Percentiles rank a stretch among this genome's conserved stretches.
Evolutionary conservation across 2,113 vertebrate species (phyloP).

Genomic region (Anolis sagrei): DNA sequence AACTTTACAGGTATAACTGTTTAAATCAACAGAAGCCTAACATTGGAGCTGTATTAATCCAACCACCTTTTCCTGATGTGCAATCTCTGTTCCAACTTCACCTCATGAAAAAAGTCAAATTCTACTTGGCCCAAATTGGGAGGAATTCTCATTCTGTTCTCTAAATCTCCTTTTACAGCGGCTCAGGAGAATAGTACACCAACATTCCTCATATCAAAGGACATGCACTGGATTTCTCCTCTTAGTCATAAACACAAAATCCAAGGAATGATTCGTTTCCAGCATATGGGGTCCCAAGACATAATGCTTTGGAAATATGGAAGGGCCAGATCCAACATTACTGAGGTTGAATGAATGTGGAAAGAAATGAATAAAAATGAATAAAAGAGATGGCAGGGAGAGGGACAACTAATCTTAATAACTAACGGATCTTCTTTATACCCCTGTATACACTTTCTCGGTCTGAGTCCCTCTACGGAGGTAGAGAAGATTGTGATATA

Average conservation of each 20-base stretch:
- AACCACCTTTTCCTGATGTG: neutral
- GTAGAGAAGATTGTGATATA: too few species aligned
- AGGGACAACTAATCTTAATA: neutral
- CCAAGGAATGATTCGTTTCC: neutral
- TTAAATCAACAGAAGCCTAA: neutral
- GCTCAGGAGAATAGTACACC: neutral
- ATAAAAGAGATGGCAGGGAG: neutral
- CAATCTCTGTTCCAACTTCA: conserved; percentile 56
- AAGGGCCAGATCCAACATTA: neutral
- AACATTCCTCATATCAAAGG: neutral
- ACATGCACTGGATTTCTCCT: neutral
- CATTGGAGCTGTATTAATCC: neutral
- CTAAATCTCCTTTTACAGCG: neutral
- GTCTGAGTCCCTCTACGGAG: too few species aligned
- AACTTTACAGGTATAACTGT: neutral
- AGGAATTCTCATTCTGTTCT: conserved; percentile 19
- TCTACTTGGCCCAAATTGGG: neutral
- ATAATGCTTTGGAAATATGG: neutral
- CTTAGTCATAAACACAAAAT: neutral
- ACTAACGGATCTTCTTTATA: neutral
- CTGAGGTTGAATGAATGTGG: neutral
- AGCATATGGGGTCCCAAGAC: neutral
- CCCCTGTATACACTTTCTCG: too few species aligned
- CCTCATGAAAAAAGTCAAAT: conserved; percentile 3
- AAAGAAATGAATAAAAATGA: neutral